Base-by-base conservation (phyloP, 2,113 vertebrate genomes). In the Tautogolabrus adspersus region DNA sequence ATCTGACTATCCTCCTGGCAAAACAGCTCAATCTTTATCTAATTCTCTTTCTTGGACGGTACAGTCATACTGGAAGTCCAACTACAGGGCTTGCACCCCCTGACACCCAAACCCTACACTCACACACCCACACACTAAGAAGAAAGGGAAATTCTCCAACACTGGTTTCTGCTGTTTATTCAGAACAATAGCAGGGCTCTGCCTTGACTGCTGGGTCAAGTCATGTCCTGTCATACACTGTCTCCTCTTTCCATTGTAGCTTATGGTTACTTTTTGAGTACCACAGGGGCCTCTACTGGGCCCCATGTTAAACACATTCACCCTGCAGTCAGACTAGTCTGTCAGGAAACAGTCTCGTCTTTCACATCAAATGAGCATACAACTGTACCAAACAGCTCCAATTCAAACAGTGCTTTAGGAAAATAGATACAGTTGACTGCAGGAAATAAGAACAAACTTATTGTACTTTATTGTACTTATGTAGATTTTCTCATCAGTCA, bases 161-260 rank as follows among this genome's bases (percentile, higher is more conserved):
- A 19, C 51, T 54, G 49, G 86, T 87, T 83, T 83, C 63, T 88
- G 72, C 49, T 84, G 82, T 86, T 84, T 52, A 68, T 56, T 74
- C 70, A 57, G 83, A 78, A 93, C 87, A 92, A 91, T 87, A 67
- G 84, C 26, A 10, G 55, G 68, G 55, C 87, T 79, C 72, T 86
- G 84, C 69, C 72, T 71, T 64, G 42, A 74, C 67, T 71, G 42
- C 64, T 80, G 73, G 87, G 81, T 91, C 93, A 89, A 89, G 93
- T 87, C 87, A 64, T 78, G 89, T 90, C 92, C 92, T 93, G 93
- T 94, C 86, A 88, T 84, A 81, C 85, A 34, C 66, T 81, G 82
- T 82, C 91, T 94, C 90, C 67, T 83, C 81, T 94, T 93, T 88
- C 91, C 81, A 73, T 63, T 61, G 49, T 84, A 71, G 54, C 67